Conservation (phyloP, 1,140 invertebrate genomes). For the Portunus trituberculatus region DNA sequence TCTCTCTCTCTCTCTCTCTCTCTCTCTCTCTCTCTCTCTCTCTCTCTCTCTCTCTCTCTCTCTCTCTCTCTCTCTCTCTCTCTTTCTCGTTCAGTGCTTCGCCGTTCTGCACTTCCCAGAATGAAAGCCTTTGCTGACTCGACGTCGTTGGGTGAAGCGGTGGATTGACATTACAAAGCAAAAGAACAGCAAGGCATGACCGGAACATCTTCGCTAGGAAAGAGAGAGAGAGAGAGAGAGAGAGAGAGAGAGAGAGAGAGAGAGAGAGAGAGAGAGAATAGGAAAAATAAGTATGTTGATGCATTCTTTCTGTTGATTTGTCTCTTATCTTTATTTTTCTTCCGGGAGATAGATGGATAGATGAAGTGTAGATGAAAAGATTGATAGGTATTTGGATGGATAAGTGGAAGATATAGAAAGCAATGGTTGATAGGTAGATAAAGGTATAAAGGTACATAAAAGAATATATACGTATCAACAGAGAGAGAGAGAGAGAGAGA, state of each 20-base stretch:
- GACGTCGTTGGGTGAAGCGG: not conserved
- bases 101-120: not conserved
- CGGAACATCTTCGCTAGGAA: too few relatives aligned
- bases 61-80: too few relatives aligned
- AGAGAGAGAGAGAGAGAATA: too few relatives aligned
- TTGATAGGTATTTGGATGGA: not conserved
- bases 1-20: too few relatives aligned
- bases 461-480: not conserved
- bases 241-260: constrained; percentile 22
- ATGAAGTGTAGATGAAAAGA: too few relatives aligned
- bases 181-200: not conserved
- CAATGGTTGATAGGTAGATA: not conserved
- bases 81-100: too few relatives aligned
- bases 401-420: not conserved
- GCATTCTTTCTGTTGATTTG: too few relatives aligned
- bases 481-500: constrained; percentile 20
- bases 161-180: not conserved
- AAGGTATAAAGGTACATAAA: not conserved
- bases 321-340: too few relatives aligned
- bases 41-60: too few relatives aligned
- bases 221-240: not conserved
- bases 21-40: too few relatives aligned
- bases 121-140: not conserved
- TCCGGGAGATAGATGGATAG: too few relatives aligned
- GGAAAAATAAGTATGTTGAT: too few relatives aligned